Conservation (phyloP, 2,113 vertebrate species). For the Corythornis cristatus region DNA sequence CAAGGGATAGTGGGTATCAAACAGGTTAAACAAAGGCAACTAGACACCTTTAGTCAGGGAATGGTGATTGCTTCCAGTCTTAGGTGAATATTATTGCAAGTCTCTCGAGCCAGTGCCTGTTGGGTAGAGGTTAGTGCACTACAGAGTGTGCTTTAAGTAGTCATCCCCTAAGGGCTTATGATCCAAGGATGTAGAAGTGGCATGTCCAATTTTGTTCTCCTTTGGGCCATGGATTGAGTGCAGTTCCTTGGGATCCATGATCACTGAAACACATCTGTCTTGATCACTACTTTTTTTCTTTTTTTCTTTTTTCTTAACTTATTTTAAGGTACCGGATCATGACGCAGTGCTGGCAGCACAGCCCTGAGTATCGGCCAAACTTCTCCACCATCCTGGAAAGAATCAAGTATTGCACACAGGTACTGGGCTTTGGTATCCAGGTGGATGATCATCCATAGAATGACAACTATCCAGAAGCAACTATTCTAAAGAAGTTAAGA, state of each 20-base stretch:
- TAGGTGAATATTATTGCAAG: not conserved
- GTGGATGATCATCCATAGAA: not conserved
- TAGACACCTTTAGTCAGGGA: not conserved
- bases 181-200: not conserved
- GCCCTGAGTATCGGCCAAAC: conserved; percentile 87
- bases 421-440: conserved; percentile 36
- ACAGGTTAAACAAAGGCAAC: not conserved
- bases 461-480: not conserved
- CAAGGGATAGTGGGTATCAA: not conserved
- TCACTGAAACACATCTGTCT: not conserved
- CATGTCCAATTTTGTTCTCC: not conserved
- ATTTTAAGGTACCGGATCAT: conserved; percentile 86
- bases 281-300: not conserved
- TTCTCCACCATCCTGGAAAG: conserved; percentile 90
- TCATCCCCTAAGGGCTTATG: not conserved
- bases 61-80: not conserved
- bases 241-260: not conserved
- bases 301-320: not conserved
- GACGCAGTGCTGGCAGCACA: conserved; percentile 95
- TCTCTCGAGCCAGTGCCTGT: not conserved
- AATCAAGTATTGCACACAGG: conserved; percentile 91
- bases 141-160: not conserved
- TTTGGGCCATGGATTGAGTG: not conserved
- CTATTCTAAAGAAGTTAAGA: not conserved
- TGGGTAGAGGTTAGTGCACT: not conserved